A percentile compares a stretch with the other conserved stretches of the same genome.
phyloP scores from a whole-genome alignment of 1,140 invertebrate species.

The Caenorhabditis inopinata region DNA sequence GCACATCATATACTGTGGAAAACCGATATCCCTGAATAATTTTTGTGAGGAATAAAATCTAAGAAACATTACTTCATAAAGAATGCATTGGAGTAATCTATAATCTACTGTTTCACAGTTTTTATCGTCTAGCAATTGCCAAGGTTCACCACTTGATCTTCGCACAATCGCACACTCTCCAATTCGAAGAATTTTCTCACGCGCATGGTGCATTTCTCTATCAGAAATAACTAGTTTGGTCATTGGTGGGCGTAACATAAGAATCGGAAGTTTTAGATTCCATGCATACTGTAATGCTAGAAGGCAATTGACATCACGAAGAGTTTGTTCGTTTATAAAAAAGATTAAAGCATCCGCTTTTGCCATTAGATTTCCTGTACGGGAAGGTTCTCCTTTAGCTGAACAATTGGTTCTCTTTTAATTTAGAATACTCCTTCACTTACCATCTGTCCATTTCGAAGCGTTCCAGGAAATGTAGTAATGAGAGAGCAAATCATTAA shows the following conservation, averaged over 20 bases:
- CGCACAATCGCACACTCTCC: conserved; percentile 39
- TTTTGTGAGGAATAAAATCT: not conserved
- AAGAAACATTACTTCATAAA: conserved; percentile 43
- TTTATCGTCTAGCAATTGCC: conserved; percentile 30
- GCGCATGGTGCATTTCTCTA: conserved; percentile 13
- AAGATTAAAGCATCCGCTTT: conserved; percentile 45
- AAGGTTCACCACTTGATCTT: conserved; percentile 12
- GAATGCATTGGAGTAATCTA: conserved; percentile 46
- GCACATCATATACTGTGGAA: conserved; percentile 45
- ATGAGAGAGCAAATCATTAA: conserved; percentile 42
- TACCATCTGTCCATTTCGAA: conserved; percentile 4
- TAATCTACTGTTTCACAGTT: conserved; percentile 36
- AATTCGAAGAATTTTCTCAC: conserved; percentile 33
- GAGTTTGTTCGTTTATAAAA: conserved; percentile 52
- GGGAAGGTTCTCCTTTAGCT: not conserved
- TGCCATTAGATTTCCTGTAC: conserved; percentile 35
- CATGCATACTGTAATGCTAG: conserved; percentile 53
- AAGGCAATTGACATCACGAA: conserved; percentile 46
- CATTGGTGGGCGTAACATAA: conserved; percentile 50
- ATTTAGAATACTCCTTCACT: not conserved
- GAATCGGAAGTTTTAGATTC: conserved; percentile 48
- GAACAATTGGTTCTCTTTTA: not conserved
- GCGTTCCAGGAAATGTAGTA: conserved; percentile 46
- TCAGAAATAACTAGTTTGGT: conserved; percentile 52
- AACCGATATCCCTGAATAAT: conserved; percentile 45